Conservation (phyloP, 2,797 vertebrate species). For the Pipistrellus pipistrellus region DNA sequence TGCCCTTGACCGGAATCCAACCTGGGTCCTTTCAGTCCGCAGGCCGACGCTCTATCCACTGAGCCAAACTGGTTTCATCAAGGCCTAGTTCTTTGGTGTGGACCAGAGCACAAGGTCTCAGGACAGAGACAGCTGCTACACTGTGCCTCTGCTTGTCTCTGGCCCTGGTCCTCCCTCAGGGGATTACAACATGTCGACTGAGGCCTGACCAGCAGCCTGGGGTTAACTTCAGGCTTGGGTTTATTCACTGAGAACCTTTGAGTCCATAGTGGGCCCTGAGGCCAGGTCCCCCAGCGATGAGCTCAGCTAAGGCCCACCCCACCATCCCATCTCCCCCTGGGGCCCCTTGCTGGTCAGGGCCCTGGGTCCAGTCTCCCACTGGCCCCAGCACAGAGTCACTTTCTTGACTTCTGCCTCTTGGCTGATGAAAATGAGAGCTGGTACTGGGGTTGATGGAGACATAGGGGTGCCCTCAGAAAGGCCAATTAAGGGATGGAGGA, state of each 20-base stretch:
- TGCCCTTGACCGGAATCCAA: no score
- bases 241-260: not conserved
- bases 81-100: not conserved
- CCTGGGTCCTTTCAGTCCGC: no score
- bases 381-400: not conserved
- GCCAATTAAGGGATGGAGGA: no score
- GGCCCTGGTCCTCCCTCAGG: not conserved
- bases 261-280: not conserved
- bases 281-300: not conserved
- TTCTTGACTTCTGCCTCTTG: not conserved
- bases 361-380: not conserved
- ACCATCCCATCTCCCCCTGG: rapidly evolving
- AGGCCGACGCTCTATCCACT: no score
- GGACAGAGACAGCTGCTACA: not conserved
- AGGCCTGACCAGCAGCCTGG: not conserved
- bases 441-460: not conserved
- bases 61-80: no score
- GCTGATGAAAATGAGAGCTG: not conserved
- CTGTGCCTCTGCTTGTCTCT: not conserved
- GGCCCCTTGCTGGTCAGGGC: not conserved
- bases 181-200: not conserved
- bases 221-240: not conserved
- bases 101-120: not conserved
- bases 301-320: not conserved
- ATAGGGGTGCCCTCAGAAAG: not conserved